A percentile compares a stretch with the other conserved stretches of the same genome.
phyloP scores from a whole-genome alignment of 1,140 invertebrate species.

The Macrocentrus cingulum region DNA sequence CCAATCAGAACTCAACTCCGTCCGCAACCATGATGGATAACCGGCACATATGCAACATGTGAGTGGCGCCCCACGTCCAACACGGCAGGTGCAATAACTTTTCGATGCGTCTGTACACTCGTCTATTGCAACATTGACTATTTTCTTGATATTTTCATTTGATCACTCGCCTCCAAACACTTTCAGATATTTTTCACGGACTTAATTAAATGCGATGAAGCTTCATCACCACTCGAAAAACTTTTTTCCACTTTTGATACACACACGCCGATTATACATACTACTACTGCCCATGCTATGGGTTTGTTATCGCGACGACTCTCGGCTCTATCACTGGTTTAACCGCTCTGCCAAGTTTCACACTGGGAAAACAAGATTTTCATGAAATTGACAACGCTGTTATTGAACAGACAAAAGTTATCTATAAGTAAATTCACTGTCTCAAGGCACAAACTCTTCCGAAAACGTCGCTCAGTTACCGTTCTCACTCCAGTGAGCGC shows the following conservation, averaged over 20 bases:
- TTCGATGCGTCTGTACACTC: background rate
- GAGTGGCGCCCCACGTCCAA: conserved; percentile 54
- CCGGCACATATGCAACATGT: conserved; percentile 55
- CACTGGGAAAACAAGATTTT: too few relatives aligned
- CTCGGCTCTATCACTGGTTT: too few relatives aligned
- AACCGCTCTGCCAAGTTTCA: too few relatives aligned
- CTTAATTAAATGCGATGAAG: too few relatives aligned
- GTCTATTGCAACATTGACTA: background rate
- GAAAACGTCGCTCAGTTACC: conserved; percentile 40
- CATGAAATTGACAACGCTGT: too few relatives aligned
- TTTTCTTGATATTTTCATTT: background rate
- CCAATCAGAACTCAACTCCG: conserved; percentile 60
- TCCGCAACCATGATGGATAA: conserved; percentile 66
- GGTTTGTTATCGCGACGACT: too few relatives aligned
- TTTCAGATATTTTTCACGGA: too few relatives aligned
- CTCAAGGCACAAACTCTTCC: conserved; percentile 55
- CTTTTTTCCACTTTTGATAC: too few relatives aligned
- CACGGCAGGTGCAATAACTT: conserved; percentile 56
- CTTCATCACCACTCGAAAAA: too few relatives aligned
- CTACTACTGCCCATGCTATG: too few relatives aligned
- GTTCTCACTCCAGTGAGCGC: conserved; percentile 40
- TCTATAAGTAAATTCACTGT: conserved; percentile 35
- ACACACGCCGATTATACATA: too few relatives aligned
- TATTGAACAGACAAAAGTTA: background rate
- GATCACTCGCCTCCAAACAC: too few relatives aligned